Percentiles rank a stretch among this genome's conserved stretches.
Evolutionary conservation across 2,797 vertebrate genomes (phyloP).

Genomic region (Pyrocephalus nanus): DNA sequence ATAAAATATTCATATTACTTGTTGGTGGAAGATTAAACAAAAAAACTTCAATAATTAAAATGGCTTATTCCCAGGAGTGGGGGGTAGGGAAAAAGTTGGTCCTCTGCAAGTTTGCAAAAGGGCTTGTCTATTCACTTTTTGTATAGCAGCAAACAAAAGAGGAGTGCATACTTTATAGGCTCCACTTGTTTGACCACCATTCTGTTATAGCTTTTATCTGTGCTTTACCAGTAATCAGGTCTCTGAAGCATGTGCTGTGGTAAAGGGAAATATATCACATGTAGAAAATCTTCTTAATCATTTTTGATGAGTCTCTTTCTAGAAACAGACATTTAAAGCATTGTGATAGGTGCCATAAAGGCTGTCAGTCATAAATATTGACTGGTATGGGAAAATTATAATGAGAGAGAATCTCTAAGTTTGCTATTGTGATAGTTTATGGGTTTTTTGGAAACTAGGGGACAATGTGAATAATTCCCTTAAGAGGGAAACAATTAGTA

Average conservation of each 20-base stretch:
- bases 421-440: not conserved
- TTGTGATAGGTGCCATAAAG: conserved; percentile 2
- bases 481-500: not conserved
- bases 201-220: conserved; percentile 74
- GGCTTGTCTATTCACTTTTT: conserved; percentile 77
- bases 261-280: not conserved
- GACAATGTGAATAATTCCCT: not conserved
- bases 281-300: conserved; percentile 18
- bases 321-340: conserved; percentile 15
- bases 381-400: not conserved
- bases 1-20: conserved; percentile 78
- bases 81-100: conserved; percentile 63
- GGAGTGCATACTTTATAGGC: conserved; percentile 73
- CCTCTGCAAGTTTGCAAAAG: conserved; percentile 75
- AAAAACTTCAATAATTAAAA: conserved; percentile 75
- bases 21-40: conserved; percentile 69
- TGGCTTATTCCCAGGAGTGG: conserved; percentile 72
- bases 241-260: conserved; percentile 32
- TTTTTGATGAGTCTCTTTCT: not conserved
- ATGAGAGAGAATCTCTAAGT: not conserved
- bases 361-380: not conserved
- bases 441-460: not conserved
- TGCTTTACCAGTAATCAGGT: conserved; percentile 63
- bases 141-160: conserved; percentile 79
- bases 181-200: conserved; percentile 68